Conservation (phyloP, 2,888 invertebrate species). For the Galeruca laticollis region DNA sequence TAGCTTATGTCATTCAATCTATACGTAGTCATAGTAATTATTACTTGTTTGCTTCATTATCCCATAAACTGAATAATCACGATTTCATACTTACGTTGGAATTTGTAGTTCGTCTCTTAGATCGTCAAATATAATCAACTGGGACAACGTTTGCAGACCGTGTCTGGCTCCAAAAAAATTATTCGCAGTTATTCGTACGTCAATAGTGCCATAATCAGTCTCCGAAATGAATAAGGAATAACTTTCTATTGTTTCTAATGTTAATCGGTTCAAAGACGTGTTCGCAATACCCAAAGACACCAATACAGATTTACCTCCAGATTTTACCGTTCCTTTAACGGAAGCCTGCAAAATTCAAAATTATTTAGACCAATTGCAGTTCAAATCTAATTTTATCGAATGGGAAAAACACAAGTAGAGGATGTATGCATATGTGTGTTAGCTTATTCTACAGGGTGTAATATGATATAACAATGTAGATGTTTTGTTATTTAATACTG, state of each 20-base stretch:
- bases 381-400: neutral
- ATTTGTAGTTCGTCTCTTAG: slow-evolving; percentile 73
- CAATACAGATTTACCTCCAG: slow-evolving; percentile 65
- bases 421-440: too few species aligned
- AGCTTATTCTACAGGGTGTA: too few species aligned
- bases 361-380: neutral
- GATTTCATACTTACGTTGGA: slow-evolving; percentile 58
- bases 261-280: slow-evolving; percentile 58
- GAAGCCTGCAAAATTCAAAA: slow-evolving; percentile 30
- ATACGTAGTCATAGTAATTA: too few species aligned
- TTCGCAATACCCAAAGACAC: slow-evolving; percentile 62
- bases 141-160: slow-evolving; percentile 77
- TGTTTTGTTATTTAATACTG: too few species aligned
- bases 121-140: slow-evolving; percentile 77
- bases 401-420: too few species aligned
- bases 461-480: too few species aligned
- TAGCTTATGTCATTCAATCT: too few species aligned
- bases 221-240: slow-evolving; percentile 68
- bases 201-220: slow-evolving; percentile 66
- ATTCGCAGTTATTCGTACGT: slow-evolving; percentile 70
- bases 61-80: too few species aligned
- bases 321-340: slow-evolving; percentile 40
- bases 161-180: slow-evolving; percentile 78
- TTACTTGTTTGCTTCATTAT: too few species aligned
- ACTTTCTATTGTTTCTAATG: slow-evolving; percentile 72